phyloP scores from a whole-genome alignment of 2,113 vertebrate species.

The human region DNA sequence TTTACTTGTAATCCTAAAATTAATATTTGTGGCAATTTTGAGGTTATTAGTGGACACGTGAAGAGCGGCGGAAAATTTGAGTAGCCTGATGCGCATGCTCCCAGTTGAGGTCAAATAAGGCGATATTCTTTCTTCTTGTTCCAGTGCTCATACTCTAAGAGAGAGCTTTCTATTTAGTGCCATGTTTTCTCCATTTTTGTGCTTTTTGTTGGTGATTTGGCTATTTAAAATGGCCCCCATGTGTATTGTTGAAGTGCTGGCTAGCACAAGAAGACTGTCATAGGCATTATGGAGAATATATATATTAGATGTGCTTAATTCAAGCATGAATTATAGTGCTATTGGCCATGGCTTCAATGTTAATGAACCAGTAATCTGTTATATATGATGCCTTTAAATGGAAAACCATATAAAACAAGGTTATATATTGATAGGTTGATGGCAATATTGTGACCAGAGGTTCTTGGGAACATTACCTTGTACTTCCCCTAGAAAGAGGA shows the following conservation, averaged over 20 bases:
- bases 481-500: neutral
- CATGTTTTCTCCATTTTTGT: neutral
- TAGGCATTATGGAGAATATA: neutral
- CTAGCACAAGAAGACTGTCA: neutral
- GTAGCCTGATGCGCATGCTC: neutral
- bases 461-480: neutral
- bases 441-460: neutral
- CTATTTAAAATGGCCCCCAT: slow-evolving; percentile 13
- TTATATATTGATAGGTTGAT: neutral
- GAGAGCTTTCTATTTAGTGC: neutral
- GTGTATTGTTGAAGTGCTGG: neutral
- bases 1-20: neutral
- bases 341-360: neutral
- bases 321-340: neutral
- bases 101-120: neutral
- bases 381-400: neutral
- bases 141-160: neutral
- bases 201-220: slow-evolving; percentile 15
- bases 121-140: neutral
- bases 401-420: neutral
- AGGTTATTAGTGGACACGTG: neutral
- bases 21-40: neutral
- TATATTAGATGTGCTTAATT: slow-evolving; percentile 1
- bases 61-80: neutral
- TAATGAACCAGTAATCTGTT: slow-evolving; percentile 26